A percentile compares a stretch with the other conserved stretches of the same genome.
These are phyloP conservation scores for Patiria pectinifera DNA, from an alignment of 53 echinoderm and acorn worm genomes.

Conservation along the genomic window DNA sequence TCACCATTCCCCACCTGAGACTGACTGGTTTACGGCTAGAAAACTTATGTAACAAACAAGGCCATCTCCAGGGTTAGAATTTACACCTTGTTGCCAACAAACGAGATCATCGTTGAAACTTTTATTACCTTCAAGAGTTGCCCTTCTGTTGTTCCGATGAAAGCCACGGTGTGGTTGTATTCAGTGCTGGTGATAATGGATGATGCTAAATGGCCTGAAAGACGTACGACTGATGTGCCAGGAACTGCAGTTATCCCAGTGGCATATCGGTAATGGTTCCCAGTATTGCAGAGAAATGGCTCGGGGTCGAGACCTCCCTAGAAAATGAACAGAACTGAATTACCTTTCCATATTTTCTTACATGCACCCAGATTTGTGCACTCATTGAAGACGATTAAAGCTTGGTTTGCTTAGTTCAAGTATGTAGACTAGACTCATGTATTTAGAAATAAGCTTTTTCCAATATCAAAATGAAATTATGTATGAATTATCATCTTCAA, in stretches of 20 bases:
- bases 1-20: too few relatives aligned
- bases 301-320: too few relatives aligned
- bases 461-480: too few relatives aligned
- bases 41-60: background rate
- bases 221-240: constrained; percentile 2
- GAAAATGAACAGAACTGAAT: too few relatives aligned
- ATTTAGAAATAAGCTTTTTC: too few relatives aligned
- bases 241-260: background rate
- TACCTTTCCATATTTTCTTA: too few relatives aligned
- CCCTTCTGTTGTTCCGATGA: constrained; percentile 76
- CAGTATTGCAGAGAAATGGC: background rate
- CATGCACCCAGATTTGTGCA: too few relatives aligned
- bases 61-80: background rate
- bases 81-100: background rate
- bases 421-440: too few relatives aligned
- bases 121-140: constrained; percentile 72
- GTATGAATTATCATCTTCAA: too few relatives aligned
- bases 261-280: background rate
- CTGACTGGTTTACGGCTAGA: background rate
- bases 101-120: background rate
- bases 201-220: constrained; percentile 27
- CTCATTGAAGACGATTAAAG: too few relatives aligned
- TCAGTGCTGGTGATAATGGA: constrained; percentile 60
- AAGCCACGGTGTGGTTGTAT: constrained; percentile 67
- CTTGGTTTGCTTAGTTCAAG: too few relatives aligned